phyloP scores from a whole-genome alignment of 2,797 vertebrate species.

The Hoplostethus mediterraneus region DNA sequence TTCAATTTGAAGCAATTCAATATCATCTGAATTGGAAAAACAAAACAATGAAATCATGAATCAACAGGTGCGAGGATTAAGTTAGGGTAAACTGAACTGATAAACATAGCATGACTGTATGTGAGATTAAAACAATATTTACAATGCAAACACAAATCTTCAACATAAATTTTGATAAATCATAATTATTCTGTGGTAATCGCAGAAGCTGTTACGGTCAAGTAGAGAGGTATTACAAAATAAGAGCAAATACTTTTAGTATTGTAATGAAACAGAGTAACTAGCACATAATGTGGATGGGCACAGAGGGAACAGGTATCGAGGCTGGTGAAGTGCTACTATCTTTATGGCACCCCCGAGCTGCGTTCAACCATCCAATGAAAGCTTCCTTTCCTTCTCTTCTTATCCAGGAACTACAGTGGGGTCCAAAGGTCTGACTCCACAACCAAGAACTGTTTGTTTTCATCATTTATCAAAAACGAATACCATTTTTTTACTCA shows the following conservation, averaged over 20 bases:
- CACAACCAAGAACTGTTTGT: too few relatives aligned
- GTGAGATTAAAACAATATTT: conserved; percentile 24
- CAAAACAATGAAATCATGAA: conserved; percentile 29
- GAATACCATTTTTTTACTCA: too few relatives aligned
- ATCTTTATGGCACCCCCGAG: conserved; percentile 37
- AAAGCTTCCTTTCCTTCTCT: conserved; percentile 18
- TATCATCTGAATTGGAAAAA: conserved; percentile 17
- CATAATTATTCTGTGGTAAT: conserved; percentile 12
- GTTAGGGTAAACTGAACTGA: conserved; percentile 33
- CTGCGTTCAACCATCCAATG: conserved; percentile 16
- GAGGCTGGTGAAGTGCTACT: conserved; percentile 18
- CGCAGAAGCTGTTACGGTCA: conserved; percentile 15
- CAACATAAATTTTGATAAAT: conserved; percentile 31
- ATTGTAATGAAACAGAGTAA: conserved; percentile 11
- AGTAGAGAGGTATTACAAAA: conserved; percentile 17
- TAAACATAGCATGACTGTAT: conserved; percentile 12
- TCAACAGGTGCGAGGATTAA: conserved; percentile 18
- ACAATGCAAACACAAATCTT: conserved; percentile 20
- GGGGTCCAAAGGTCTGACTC: too few relatives aligned
- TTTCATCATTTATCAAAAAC: too few relatives aligned
- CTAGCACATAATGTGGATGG: conserved; percentile 20
- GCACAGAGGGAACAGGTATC: conserved; percentile 43
- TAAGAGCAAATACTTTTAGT: background rate
- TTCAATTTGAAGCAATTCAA: conserved; percentile 77
- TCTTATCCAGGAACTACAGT: background rate